Percentiles rank a stretch among this genome's conserved stretches.
Evolutionary conservation across 2,113 vertebrate genomes (phyloP).

Genomic region (Corythornis madagascariensis): DNA sequence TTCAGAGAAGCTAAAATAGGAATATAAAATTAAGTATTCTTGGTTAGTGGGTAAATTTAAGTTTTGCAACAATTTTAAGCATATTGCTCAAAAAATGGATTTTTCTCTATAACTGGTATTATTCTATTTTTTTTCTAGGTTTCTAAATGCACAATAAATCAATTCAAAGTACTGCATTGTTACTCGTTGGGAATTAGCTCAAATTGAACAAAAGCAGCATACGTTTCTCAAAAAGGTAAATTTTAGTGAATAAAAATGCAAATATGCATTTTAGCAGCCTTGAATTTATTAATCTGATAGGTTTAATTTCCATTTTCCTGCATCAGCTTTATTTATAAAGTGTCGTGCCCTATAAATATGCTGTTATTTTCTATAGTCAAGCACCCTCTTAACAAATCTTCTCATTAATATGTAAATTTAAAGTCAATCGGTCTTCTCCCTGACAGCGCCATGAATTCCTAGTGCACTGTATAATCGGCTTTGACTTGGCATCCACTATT

Average conservation of each 20-base stretch:
- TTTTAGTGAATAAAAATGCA: constrained; percentile 92
- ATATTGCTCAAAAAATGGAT: background rate
- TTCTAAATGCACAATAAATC: constrained; percentile 22
- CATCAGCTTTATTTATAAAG: constrained; percentile 99
- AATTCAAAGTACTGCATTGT: background rate
- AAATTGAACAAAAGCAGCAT: constrained; percentile 52
- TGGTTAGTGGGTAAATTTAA: background rate
- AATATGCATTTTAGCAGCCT: constrained; percentile 91
- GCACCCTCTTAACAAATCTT: constrained; percentile 98
- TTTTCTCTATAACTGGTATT: background rate
- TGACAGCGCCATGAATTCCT: constrained; percentile 93
- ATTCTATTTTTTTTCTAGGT: background rate
- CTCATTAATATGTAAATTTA: constrained; percentile 99
- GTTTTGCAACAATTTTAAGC: background rate
- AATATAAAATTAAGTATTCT: background rate
- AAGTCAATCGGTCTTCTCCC: constrained; percentile 97
- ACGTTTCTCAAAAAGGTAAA: constrained; percentile 57
- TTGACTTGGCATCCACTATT: constrained; percentile 94
- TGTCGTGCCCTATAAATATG: constrained; percentile 98
- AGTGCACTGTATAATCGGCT: constrained; percentile 95
- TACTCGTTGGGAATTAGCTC: constrained; percentile 49
- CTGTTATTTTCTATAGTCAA: constrained; percentile 97
- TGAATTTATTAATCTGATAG: constrained; percentile 99
- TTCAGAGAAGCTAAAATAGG: background rate
- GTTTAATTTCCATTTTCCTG: constrained; percentile 99